Percentiles rank a stretch among this genome's conserved stretches.
Evolutionary conservation across 2,888 invertebrate genomes (phyloP).

Genomic region (Torymus auratus): DNA sequence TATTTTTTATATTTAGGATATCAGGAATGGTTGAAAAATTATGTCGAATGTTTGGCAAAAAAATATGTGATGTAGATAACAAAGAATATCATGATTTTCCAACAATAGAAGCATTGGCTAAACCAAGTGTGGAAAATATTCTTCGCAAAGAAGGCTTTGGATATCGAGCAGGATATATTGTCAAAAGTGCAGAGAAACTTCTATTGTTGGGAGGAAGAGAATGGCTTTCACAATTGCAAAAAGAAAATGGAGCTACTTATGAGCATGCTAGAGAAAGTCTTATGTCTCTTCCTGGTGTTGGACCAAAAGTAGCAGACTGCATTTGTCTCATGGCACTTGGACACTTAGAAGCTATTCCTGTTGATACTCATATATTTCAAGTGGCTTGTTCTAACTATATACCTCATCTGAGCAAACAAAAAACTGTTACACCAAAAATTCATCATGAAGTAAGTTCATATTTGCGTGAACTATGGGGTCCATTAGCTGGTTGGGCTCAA

Average conservation of each 20-base stretch:
- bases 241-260: slow-evolving; percentile 81
- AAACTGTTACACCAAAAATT: slow-evolving; percentile 88
- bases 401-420: slow-evolving; percentile 85
- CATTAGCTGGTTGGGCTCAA: slow-evolving; percentile 96
- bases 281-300: slow-evolving; percentile 90
- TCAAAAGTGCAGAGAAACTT: slow-evolving; percentile 85
- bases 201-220: slow-evolving; percentile 82
- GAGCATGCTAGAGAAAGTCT: slow-evolving; percentile 85
- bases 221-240: slow-evolving; percentile 84
- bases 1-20: slow-evolving; percentile 81
- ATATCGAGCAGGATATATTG: slow-evolving; percentile 92
- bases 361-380: slow-evolving; percentile 97
- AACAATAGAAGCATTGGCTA: slow-evolving; percentile 81
- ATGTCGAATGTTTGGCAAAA: slow-evolving; percentile 87
- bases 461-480: slow-evolving; percentile 89
- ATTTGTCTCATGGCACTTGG: slow-evolving; percentile 97
- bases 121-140: slow-evolving; percentile 82
- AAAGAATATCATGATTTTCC: slow-evolving; percentile 89
- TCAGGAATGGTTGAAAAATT: slow-evolving; percentile 94
- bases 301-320: slow-evolving; percentile 98
- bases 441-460: slow-evolving; percentile 91
- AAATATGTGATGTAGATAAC: slow-evolving; percentile 84
- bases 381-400: slow-evolving; percentile 90
- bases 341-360: slow-evolving; percentile 92
- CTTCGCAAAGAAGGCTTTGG: slow-evolving; percentile 88